Conservation (phyloP, 2,113 vertebrate species). For the Hemiscyllium ocellatum region DNA sequence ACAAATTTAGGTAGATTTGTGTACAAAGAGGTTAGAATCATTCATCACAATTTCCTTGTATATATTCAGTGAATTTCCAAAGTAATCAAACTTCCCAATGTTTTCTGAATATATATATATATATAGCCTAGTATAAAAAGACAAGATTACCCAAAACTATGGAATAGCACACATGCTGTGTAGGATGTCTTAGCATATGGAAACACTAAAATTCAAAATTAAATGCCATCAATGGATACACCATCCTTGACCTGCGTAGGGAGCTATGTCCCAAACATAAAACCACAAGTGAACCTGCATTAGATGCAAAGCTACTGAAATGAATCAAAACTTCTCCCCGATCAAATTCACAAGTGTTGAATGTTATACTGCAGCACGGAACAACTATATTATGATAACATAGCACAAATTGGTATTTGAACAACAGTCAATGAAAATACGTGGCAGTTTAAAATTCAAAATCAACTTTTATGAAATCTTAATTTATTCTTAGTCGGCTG, state of each 20-base stretch:
- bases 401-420: background rate
- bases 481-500: background rate
- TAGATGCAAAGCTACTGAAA: background rate
- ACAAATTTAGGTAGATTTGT: background rate
- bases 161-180: background rate
- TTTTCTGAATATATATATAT: background rate
- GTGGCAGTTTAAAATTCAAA: background rate
- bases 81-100: background rate
- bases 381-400: background rate
- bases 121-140: background rate
- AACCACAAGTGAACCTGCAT: background rate
- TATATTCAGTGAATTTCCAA: background rate
- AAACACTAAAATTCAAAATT: conserved; percentile 1
- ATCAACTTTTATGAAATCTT: background rate
- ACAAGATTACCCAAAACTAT: background rate
- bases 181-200: background rate
- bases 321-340: background rate
- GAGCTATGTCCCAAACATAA: background rate
- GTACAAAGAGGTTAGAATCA: background rate
- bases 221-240: background rate
- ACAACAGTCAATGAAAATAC: background rate
- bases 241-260: background rate
- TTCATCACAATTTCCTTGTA: background rate
- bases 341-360: background rate
- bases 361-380: background rate